Evolutionary conservation across 2,888 invertebrate genomes (phyloP).

Genomic region (Tetramorium bicarinatum): DNA sequence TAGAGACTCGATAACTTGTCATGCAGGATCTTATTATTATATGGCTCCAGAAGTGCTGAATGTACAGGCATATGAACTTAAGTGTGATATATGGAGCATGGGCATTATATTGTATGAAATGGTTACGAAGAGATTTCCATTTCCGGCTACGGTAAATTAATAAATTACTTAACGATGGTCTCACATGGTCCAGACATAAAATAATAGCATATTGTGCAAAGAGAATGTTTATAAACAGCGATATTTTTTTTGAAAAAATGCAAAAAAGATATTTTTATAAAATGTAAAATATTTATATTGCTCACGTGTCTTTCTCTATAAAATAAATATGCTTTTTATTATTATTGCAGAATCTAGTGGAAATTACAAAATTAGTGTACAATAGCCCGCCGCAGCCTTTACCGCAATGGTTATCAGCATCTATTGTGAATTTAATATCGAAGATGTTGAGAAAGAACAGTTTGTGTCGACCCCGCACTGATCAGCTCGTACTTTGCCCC

Average conservation of each 20-base stretch:
- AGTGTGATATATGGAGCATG: slow-evolving; percentile 95
- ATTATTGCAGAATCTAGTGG: slow-evolving; percentile 70
- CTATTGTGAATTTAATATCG: slow-evolving; percentile 77
- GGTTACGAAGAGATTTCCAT: slow-evolving; percentile 81
- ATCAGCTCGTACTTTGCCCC: slow-evolving; percentile 80
- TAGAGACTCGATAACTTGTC: slow-evolving; percentile 57
- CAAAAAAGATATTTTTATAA: not conserved
- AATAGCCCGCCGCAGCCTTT: slow-evolving; percentile 71
- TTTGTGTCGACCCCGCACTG: slow-evolving; percentile 77
- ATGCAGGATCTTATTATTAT: slow-evolving; percentile 88
- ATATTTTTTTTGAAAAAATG: not conserved
- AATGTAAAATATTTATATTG: not conserved
- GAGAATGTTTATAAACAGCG: not conserved
- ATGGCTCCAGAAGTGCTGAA: slow-evolving; percentile 95
- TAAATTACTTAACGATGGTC: slow-evolving; percentile 10
- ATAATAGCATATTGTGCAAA: not conserved
- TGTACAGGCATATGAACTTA: slow-evolving; percentile 91
- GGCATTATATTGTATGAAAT: slow-evolving; percentile 95
- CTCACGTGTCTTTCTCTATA: not conserved
- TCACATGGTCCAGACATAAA: not conserved
- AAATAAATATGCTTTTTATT: not conserved
- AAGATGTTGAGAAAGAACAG: slow-evolving; percentile 80
- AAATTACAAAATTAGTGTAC: slow-evolving; percentile 74
- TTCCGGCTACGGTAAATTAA: slow-evolving; percentile 76
- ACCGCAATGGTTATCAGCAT: slow-evolving; percentile 58